Evolutionary conservation across 2,113 vertebrate genomes (phyloP).

Genomic region (Dicerorhinus sumatrensis): DNA sequence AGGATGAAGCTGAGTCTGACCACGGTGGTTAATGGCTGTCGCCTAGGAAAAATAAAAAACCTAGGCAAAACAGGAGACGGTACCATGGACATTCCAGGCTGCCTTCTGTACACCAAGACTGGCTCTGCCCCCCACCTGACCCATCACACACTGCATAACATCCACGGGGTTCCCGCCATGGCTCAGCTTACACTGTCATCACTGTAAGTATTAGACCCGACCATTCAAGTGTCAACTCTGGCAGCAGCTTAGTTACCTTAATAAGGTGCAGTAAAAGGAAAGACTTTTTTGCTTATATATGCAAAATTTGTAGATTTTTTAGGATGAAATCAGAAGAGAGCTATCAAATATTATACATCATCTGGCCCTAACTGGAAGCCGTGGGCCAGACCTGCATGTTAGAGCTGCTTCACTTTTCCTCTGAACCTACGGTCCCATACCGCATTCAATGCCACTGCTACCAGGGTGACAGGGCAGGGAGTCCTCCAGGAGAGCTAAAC

Average conservation of each 20-base stretch:
- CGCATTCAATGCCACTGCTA: not conserved
- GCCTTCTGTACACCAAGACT: constrained; percentile 93
- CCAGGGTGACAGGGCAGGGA: not conserved
- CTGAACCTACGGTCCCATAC: not conserved
- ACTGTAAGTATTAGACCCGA: constrained; percentile 87
- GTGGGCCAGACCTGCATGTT: not conserved
- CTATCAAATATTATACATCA: not conserved
- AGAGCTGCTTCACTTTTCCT: not conserved
- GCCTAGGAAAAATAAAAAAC: constrained; percentile 91
- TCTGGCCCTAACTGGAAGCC: not conserved
- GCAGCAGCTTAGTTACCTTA: constrained; percentile 6
- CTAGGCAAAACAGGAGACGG: constrained; percentile 86
- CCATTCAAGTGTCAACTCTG: not conserved
- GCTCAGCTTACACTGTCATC: constrained; percentile 91
- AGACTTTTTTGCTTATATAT: not conserved
- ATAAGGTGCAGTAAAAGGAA: not conserved
- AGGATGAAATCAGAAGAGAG: constrained; percentile 37
- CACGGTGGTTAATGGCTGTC: constrained; percentile 88
- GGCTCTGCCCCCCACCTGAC: constrained; percentile 95
- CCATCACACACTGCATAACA: constrained; percentile 89
- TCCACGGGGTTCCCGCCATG: constrained; percentile 90
- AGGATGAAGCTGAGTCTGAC: constrained; percentile 91
- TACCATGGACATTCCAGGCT: constrained; percentile 92
- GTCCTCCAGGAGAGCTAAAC: not conserved
- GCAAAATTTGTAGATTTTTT: constrained; percentile 36